A percentile compares a stretch with the other conserved stretches of the same genome.
phyloP scores from a whole-genome alignment of 2,113 vertebrate species.

The Sisor rabdophorus region DNA sequence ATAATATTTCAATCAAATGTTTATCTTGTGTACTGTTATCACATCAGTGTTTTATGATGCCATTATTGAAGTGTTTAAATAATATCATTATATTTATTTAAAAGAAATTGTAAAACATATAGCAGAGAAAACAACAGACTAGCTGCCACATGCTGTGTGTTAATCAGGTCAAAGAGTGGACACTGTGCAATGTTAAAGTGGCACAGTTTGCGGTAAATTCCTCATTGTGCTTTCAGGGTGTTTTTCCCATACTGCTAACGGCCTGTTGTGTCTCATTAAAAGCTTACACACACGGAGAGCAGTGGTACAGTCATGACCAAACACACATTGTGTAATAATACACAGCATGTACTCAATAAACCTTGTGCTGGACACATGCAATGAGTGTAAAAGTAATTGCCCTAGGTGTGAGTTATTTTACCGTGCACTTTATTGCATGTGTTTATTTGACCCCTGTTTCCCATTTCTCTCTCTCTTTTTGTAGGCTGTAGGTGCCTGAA shows the following conservation, averaged over 20 bases:
- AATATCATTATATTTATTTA: not conserved
- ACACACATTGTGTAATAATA: constrained; percentile 15
- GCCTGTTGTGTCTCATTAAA: constrained; percentile 39
- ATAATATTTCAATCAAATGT: not conserved
- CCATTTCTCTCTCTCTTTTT: constrained; percentile 21
- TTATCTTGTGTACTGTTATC: too few species aligned
- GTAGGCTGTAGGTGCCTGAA: constrained; percentile 68
- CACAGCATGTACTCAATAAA: not conserved
- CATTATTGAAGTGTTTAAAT: not conserved
- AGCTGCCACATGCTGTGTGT: constrained; percentile 22
- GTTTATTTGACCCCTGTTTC: not conserved
- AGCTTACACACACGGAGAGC: constrained; percentile 25
- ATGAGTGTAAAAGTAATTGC: constrained; percentile 51
- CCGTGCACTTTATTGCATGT: constrained; percentile 44
- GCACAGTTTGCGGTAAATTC: constrained; percentile 30
- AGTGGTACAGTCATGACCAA: not conserved
- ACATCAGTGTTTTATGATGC: not conserved
- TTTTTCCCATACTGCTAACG: constrained; percentile 34
- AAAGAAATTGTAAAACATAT: not conserved
- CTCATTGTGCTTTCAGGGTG: constrained; percentile 17
- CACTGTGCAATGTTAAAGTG: constrained; percentile 32
- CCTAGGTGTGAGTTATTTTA: constrained; percentile 38
- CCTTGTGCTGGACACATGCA: constrained; percentile 23
- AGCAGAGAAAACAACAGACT: constrained; percentile 8
- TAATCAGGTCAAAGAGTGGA: constrained; percentile 22